These are phyloP conservation scores for Pelodytes ibericus DNA, from an alignment of 2,797 vertebrate species.

Conservation along the genomic window DNA sequence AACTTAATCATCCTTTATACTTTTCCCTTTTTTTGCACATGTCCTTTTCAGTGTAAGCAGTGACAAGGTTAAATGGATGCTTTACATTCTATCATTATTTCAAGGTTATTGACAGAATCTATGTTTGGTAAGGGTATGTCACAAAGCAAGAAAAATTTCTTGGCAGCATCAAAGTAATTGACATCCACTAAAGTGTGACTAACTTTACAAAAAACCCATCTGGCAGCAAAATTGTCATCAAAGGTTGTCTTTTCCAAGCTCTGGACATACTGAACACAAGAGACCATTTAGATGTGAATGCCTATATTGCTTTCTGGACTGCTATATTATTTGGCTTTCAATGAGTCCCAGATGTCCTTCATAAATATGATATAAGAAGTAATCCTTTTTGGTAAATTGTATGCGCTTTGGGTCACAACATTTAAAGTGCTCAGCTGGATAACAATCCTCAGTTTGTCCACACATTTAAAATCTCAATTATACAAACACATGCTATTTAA, in stretches of 20 bases:
- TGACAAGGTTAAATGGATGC: conserved; percentile 8
- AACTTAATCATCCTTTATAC: no score
- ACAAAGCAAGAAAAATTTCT: conserved; percentile 44
- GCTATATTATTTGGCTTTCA: conserved; percentile 54
- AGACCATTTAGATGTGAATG: conserved; percentile 49
- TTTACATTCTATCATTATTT: conserved; percentile 20
- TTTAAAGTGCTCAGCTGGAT: conserved; percentile 50
- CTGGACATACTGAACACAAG: conserved; percentile 43
- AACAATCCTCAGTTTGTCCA: neutral
- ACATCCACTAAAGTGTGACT: conserved; percentile 53
- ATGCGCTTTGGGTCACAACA: conserved; percentile 46
- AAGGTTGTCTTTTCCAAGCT: conserved; percentile 51
- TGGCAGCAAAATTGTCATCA: conserved; percentile 50
- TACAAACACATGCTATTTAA: neutral
- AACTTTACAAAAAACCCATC: conserved; percentile 52
- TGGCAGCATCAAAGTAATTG: conserved; percentile 48
- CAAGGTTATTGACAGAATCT: conserved; percentile 41
- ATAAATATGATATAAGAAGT: conserved; percentile 52
- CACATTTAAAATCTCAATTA: neutral
- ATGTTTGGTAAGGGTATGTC: conserved; percentile 32
- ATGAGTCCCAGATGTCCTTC: conserved; percentile 50
- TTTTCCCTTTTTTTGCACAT: neutral
- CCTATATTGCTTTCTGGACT: conserved; percentile 45
- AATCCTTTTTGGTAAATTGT: conserved; percentile 47
- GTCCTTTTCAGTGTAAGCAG: neutral